Base-by-base conservation (phyloP, 2,888 invertebrate species). In the Barypeithes pellucidus region DNA sequence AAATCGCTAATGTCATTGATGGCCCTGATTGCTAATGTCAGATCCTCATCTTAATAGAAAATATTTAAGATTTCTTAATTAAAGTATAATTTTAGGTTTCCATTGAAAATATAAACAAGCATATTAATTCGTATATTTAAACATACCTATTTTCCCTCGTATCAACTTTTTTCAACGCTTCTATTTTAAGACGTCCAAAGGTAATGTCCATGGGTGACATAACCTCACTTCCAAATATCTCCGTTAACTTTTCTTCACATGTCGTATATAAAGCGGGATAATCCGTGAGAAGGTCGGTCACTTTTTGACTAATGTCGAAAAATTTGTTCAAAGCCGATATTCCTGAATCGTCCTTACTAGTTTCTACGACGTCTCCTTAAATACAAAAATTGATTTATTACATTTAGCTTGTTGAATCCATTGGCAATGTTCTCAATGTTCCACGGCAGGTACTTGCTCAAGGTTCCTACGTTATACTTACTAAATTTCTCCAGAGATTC, bases 251-350 rank as follows among this genome's bases (percentile, higher is more conserved):
- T 18, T 41, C 11, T 59, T 73, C 60, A 22, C 39, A 67, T 54
- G 69, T 24, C 3, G n/a, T 14, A 20, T 75, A 76, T 0, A 76
- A 33, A 1, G 73, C 72, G 0, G 62, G 72, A 59, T 73, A 70
- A 7, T 57, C 29, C 5, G 18, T 60, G 33, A 77, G 36, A 5
- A 76, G 59, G 29, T 57, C 41, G 0, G 73, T 65, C 0, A 79
- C 61, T 62, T 67, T 66, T 16, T 67, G 50, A 41, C 74, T 69
- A 5, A 72, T 62, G 60, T 78, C 79, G 60, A 79, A 77, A 62
- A 73, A 61, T 75, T 76, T 78, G 1, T 68, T 61, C 16, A 72
- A 66, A 5, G 75, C 45, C 18, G 66, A 29, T 33, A 76, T 33
- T 8, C 66, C 63, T 61, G 60, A 70, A n/a, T 76, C 67, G 9